A percentile compares a stretch with the other conserved stretches of the same genome.
phyloP scores from a whole-genome alignment of 92 coral and sea anemone genomes.

The Epizoanthus stellaris region DNA sequence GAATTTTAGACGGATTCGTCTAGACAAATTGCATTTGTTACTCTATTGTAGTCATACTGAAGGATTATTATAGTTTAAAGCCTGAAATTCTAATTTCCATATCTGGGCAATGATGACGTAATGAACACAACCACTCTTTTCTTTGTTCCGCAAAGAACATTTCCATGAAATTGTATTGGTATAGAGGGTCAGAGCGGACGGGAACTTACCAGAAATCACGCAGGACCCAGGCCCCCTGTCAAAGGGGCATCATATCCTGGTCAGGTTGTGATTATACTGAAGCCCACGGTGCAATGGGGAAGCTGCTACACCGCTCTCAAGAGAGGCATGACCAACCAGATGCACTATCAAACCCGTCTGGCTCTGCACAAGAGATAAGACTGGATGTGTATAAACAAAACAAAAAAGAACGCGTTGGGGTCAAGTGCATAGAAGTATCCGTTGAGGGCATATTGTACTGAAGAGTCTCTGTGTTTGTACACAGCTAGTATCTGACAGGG shows the following conservation, averaged over 20 bases:
- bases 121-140: too few species aligned
- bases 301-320: conserved; percentile 50
- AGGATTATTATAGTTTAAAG: too few species aligned
- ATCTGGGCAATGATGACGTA: too few species aligned
- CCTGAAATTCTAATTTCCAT: too few species aligned
- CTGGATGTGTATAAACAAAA: neutral
- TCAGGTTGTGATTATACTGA: conserved; percentile 32
- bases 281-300: conserved; percentile 39
- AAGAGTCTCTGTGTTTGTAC: too few species aligned
- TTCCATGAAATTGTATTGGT: too few species aligned
- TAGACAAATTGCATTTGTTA: too few species aligned
- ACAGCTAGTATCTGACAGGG: too few species aligned
- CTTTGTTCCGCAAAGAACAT: too few species aligned
- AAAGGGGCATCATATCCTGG: neutral
- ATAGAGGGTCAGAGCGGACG: neutral
- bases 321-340: conserved; percentile 23
- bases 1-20: too few species aligned
- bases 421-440: neutral
- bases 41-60: too few species aligned
- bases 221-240: neutral
- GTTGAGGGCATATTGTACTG: neutral
- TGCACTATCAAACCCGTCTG: neutral
- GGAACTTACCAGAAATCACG: too few species aligned
- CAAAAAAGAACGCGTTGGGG: neutral
- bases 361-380: neutral